Percentiles rank a stretch among this genome's conserved stretches.
Conservation (phyloP, 2,113 vertebrate species). For the Typhlomys cinereus region DNA sequence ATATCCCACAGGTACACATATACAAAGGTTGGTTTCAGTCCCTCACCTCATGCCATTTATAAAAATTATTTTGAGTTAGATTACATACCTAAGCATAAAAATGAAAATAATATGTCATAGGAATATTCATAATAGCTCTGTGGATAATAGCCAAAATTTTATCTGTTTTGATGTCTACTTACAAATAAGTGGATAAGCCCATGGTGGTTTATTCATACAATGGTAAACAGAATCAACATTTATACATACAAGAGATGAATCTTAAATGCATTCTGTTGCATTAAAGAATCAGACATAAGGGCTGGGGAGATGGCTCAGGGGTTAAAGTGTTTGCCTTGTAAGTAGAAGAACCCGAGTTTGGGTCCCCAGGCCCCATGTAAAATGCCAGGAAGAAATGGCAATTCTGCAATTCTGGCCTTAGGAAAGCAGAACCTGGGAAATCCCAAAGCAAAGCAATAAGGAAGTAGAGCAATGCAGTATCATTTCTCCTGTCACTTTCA, state of each 20-base stretch:
- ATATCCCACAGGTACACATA: too few relatives aligned
- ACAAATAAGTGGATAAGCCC: background rate
- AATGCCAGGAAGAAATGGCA: too few relatives aligned
- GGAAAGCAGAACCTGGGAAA: too few relatives aligned
- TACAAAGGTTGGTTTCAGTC: background rate
- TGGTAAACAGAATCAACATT: background rate
- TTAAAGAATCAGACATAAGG: too few relatives aligned
- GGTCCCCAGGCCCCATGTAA: too few relatives aligned
- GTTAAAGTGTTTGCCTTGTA: too few relatives aligned
- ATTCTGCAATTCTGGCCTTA: too few relatives aligned
- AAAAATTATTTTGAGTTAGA: background rate
- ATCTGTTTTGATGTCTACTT: background rate
- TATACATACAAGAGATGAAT: background rate
- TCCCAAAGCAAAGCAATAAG: too few relatives aligned
- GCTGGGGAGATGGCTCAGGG: too few relatives aligned
- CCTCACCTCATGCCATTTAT: background rate
- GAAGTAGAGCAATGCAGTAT: too few relatives aligned
- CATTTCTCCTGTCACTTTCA: too few relatives aligned
- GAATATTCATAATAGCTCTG: background rate
- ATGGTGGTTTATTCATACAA: background rate
- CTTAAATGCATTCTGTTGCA: background rate
- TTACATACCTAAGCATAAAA: background rate
- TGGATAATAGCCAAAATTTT: constrained; percentile 10
- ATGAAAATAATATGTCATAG: background rate
- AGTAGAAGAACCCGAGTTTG: too few relatives aligned